Base-by-base conservation (phyloP, 1,140 invertebrate genomes). In the Drosophila ohnishii region DNA sequence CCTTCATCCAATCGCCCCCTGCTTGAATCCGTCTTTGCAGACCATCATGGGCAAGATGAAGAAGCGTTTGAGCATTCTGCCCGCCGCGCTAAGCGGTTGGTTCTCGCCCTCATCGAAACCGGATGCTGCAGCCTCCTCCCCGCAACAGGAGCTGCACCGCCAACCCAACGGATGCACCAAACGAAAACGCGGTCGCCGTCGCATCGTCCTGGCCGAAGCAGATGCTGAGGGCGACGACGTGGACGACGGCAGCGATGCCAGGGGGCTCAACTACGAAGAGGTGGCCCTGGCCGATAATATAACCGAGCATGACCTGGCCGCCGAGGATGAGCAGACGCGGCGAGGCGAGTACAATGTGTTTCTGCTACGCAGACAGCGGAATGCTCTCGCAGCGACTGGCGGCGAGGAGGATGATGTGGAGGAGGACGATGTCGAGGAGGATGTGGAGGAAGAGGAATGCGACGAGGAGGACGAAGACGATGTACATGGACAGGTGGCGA, bases 1-100 rank as follows among this genome's bases (percentile, higher is more conserved):
- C 6, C 13, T 1, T 5, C 16, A 40, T 8, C 5, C 45, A 37
- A n/a, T 60, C 1, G 19, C 4, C 0, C n/a, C 7, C 3, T 5
- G 25, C 47, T 30, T 34, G 28, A 13, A 6, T 16, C 14, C 6
- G 4, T 39, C n/a, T 0, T 40, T 88, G 16, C 40, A 90, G 90
- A 90, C 90, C 16, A 82, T 91, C 47, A 88, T 91, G 60, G 80
- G 78, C 16, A 91, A 88, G 71, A 62, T 91, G 35, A 88, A 82
- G 39, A 83, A 62, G 40, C 76, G 84, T 10, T 76, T 91, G 2
- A 90, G 77, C 58, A 91, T 91, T 44, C 34, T 91, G 13, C 77
- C 90, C 19, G 65, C 66, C 28, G 78, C 82, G 14, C 13, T 91
- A 0, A 73, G 72, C 55, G 88, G 79, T 60, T 91, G 90, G 90